Percentiles rank a stretch among this genome's conserved stretches.
phyloP scores from a whole-genome alignment of 2,888 invertebrate species.

The Pyrocoelia pectoralis region DNA sequence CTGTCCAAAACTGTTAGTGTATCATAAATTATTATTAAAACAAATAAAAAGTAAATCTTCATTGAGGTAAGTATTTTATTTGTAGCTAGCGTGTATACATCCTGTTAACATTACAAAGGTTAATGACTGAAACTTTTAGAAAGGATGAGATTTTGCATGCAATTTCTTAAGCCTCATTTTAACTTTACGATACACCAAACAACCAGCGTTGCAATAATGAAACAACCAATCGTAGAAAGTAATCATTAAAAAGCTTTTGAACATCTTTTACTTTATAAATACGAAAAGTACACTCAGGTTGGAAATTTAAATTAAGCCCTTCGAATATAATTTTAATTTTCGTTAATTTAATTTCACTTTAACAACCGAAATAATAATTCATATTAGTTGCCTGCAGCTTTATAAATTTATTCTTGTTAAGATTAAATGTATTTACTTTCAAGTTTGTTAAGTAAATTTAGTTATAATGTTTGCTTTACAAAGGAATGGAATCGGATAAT shows the following conservation, averaged over 20 bases:
- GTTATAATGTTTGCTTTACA: constrained; percentile 3
- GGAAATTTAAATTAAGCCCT: too few species aligned
- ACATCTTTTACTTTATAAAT: too few species aligned
- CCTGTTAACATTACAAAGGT: constrained; percentile 3
- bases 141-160: constrained; percentile 10
- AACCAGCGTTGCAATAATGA: too few species aligned
- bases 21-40: too few species aligned
- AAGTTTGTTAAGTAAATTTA: background rate
- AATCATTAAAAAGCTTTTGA: too few species aligned
- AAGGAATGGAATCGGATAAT: background rate
- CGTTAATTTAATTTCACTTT: too few species aligned
- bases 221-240: too few species aligned
- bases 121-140: constrained; percentile 3
- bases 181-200: background rate
- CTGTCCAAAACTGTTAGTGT: too few species aligned
- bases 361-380: too few species aligned
- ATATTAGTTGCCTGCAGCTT: background rate
- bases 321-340: too few species aligned
- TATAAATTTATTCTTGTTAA: background rate
- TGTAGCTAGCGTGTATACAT: constrained; percentile 4
- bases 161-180: background rate
- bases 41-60: too few species aligned
- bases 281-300: too few species aligned
- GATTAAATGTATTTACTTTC: constrained; percentile 1
- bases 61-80: background rate